Base-by-base conservation (phyloP, 2,888 invertebrate species). In the Baronia brevicornis region DNA sequence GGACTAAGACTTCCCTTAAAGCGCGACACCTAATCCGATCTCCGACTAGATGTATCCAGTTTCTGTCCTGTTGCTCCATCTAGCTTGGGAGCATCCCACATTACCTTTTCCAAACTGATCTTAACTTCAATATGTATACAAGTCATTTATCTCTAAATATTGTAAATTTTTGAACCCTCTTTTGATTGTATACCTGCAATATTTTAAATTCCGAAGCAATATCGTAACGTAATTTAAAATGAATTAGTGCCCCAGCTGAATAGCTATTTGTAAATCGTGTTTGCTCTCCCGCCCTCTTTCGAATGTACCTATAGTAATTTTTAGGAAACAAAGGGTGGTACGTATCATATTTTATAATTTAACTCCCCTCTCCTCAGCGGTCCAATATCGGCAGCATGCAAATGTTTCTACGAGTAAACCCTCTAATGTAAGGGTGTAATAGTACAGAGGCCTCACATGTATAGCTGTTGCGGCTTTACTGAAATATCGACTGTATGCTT, bases 171-270 rank as follows among this genome's bases (percentile, higher is more conserved):
- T 73, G 68, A 75, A 78, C 77, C 73, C 74, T 75, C 66, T 36
- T 49, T 51, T 46, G 47, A 67, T 68, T 78, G 73, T 75, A 74
- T 74, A 62, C 68, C 66, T 53, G 69, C 70, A 54, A 80, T 78
- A 82, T 73, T 74, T 77, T 66, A 79, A 68, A 64, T 61, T 63
- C 51, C 54, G 70, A 71, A 55, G 79, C 67, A 84, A 82, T 84
- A 84, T 79, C 75, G 75, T 79, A 80, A 80, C 71, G 78, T 74
- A 84, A 84, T 84, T 82, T 82, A 75, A 84, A 84, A 77, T 78
- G 64, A 84, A 84, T 84, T 84, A 84, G 82, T 70, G 67, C 69
- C 79, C 82, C 84, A 74, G 69, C 68, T 41, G 60, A 56, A 65
- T 60, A 59, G 53, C 57, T 61, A 75, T 82, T 84, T 84, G n/a